Base-by-base conservation (phyloP, 2,888 invertebrate genomes). In the Cynaeus angustus region DNA sequence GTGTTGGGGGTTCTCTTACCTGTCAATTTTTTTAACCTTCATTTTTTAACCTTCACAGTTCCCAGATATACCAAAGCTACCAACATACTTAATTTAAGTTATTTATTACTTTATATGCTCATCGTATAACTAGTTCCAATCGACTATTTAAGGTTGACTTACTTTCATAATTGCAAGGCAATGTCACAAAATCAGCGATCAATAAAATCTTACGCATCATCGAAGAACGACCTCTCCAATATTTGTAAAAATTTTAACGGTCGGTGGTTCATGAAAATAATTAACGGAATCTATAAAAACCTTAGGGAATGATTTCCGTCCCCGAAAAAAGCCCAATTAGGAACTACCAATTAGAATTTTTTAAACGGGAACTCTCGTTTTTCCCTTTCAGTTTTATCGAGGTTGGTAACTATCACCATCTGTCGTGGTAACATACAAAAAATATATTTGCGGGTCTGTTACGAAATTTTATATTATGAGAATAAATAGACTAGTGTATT, bases 141-240 rank as follows among this genome's bases (percentile, higher is more conserved):
- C 28, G 28, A 26, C n/a, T 28, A 62, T 50, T 64, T 68, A 64
- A 68, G 68, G 68, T 50, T 68, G 64, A 72, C 41, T 72, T 65
- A 66, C 79, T 78, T 74, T 76, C 75, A 73, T 73, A 64, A 58
- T 72, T 59, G 53, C 70, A 77, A 76, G 76, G 76, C 68, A 77
- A 77, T 75, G 76, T 70, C 75, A 77, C 73, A 53, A 75, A 77
- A 74, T 71, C 74, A 77, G 53, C 74, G 74, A 76, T 77, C 74
- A 59, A 74, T 74, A 74, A 77, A 77, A 73, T 75, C 73, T 37
- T 74, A 76, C 76, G 77, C 75, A 76, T 75, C 77, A 75, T 70
- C 73, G 76, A 74, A 70, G 74, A 70, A 73, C 68, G 73, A 75
- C 75, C 76, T 76, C 72, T 72, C 58, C 53, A 65, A 38, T 58